phyloP scores from a whole-genome alignment of 2,113 vertebrate species.

The Semnornis frantzii region DNA sequence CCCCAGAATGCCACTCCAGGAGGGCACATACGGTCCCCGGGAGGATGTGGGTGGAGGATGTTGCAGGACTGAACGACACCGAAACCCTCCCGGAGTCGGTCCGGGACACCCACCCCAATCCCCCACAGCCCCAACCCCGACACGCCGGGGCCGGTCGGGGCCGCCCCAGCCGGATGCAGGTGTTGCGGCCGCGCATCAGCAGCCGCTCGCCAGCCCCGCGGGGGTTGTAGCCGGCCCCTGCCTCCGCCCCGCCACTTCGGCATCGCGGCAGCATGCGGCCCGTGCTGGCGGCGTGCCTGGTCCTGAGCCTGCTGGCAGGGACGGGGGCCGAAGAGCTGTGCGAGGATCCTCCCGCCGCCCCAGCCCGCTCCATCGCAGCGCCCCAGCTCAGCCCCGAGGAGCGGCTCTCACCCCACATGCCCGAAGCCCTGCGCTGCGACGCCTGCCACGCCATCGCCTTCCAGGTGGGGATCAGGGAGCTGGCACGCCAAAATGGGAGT shows the following conservation, averaged over 20 bases:
- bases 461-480: constrained; percentile 27
- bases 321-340: not conserved
- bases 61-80: not conserved
- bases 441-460: constrained; percentile 72
- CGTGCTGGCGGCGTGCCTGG: not conserved
- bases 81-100: fast-evolving
- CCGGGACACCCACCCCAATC: fast-evolving
- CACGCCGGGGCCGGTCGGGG: fast-evolving
- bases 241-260: fast-evolving
- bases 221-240: not conserved
- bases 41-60: fast-evolving
- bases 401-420: constrained; percentile 70
- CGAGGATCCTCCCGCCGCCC: not conserved
- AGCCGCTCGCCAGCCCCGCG: not conserved
- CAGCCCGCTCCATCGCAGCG: not conserved
- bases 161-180: constrained; percentile 27
- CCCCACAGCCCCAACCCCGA: fast-evolving
- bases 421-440: constrained; percentile 67
- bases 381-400: constrained; percentile 73
- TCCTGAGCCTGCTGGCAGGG: not conserved
- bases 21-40: fast-evolving
- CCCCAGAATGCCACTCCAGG: not conserved
- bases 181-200: not conserved
- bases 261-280: not conserved
- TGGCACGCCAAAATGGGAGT: fast-evolving